These are phyloP conservation scores for Peromyscus attwateri DNA, from an alignment of 2,797 vertebrate genomes.

Conservation along the genomic window DNA sequence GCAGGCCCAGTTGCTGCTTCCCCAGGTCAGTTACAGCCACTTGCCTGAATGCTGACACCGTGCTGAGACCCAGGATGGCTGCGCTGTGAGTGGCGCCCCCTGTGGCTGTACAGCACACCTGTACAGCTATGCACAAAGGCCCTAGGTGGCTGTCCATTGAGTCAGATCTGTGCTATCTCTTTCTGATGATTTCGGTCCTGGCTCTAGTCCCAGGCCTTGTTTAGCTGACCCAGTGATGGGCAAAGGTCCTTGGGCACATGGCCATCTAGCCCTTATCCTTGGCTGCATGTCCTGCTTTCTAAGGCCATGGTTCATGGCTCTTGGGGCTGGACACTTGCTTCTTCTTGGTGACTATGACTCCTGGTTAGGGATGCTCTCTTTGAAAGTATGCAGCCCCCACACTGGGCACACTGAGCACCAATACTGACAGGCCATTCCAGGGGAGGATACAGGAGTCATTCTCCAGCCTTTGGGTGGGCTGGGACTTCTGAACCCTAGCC, in stretches of 20 bases:
- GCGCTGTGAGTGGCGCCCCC: accelerated
- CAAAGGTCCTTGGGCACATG: not conserved
- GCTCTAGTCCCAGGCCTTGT: not conserved
- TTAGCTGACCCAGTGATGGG: not conserved
- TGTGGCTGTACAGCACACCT: accelerated
- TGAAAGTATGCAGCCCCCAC: not conserved
- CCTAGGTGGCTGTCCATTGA: accelerated
- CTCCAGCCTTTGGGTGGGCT: not conserved
- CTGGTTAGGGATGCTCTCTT: not conserved
- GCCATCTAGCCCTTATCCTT: not conserved
- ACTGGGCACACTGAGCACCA: not conserved
- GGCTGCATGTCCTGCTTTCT: not conserved
- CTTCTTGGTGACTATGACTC: not conserved
- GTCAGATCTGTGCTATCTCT: not conserved
- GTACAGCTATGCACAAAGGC: accelerated
- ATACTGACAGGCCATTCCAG: not conserved
- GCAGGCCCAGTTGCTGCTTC: not conserved
- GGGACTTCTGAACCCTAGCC: not conserved
- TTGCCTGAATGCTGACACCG: not conserved
- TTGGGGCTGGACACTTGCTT: accelerated
- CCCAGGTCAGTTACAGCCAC: not conserved
- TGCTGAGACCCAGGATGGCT: not conserved
- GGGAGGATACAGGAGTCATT: not conserved
- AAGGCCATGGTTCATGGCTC: not conserved
- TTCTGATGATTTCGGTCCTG: not conserved